These are phyloP conservation scores for Pyrrhia umbra DNA, from an alignment of 2,888 invertebrate species.

Conservation along the genomic window DNA sequence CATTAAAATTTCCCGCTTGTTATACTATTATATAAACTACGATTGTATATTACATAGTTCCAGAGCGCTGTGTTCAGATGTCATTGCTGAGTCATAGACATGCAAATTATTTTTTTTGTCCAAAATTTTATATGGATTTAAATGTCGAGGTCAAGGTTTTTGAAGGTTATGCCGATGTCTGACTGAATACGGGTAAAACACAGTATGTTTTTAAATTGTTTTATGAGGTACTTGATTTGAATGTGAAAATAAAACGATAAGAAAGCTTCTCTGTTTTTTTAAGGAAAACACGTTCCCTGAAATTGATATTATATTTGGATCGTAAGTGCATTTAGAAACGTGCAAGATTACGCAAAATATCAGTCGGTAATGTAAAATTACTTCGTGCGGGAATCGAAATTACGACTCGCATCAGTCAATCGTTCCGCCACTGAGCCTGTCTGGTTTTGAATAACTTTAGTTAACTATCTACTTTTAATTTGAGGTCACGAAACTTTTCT, in stretches of 20 bases:
- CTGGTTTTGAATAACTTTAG: no score
- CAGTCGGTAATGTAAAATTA: no score
- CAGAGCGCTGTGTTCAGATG: slow-evolving; percentile 42
- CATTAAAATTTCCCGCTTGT: slow-evolving; percentile 17
- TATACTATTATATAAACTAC: slow-evolving; percentile 21
- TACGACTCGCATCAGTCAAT: no score
- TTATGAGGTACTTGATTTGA: slow-evolving; percentile 9
- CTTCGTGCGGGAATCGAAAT: no score
- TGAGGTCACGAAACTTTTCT: no score
- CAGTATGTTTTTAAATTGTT: slow-evolving; percentile 3
- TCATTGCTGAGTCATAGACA: slow-evolving; percentile 33
- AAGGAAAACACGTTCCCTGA: background rate
- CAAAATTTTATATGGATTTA: slow-evolving; percentile 16
- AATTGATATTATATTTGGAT: no score
- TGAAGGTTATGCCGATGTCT: slow-evolving; percentile 22
- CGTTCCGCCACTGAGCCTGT: no score
- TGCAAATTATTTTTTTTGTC: slow-evolving; percentile 34
- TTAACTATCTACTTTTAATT: no score
- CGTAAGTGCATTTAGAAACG: no score
- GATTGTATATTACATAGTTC: slow-evolving; percentile 14
- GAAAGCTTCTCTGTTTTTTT: background rate
- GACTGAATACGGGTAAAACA: background rate
- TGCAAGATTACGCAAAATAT: no score
- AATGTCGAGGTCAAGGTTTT: slow-evolving; percentile 53
- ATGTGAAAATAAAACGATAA: background rate